Conservation (phyloP, 2,113 vertebrate genomes). For the Ceyx margarethae region DNA sequence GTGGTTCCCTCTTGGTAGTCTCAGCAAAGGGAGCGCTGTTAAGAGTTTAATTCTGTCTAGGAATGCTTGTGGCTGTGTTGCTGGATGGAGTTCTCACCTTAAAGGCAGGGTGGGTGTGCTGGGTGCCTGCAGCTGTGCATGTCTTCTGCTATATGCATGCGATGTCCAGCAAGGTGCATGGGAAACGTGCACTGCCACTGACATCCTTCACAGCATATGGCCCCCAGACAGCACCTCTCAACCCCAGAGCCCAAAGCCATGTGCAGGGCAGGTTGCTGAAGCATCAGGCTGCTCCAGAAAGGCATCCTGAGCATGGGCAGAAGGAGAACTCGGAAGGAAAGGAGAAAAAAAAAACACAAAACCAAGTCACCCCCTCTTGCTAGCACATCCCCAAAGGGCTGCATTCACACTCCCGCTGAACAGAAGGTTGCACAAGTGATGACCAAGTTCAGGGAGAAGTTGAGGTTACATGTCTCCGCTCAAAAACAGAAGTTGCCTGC, state of each 20-base stretch:
- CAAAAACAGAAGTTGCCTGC: conserved; percentile 7
- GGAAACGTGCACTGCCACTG: accelerated
- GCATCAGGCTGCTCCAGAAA: neutral
- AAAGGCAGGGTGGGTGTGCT: neutral
- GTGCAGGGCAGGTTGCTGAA: neutral
- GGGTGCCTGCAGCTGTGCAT: neutral
- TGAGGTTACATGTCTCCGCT: conserved; percentile 5
- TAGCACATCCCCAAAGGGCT: conserved; percentile 24
- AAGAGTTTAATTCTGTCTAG: neutral
- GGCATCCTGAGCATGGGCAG: neutral
- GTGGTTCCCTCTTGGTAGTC: neutral
- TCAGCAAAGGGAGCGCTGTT: neutral
- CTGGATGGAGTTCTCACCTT: neutral
- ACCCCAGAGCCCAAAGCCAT: neutral
- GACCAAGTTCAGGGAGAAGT: neutral
- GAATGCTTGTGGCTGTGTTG: neutral
- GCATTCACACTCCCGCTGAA: conserved; percentile 31
- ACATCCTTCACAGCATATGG: accelerated
- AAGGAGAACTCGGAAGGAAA: conserved; percentile 7
- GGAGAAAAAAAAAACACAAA: neutral
- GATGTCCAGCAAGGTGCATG: accelerated
- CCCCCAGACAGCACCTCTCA: neutral
- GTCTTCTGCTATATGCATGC: neutral
- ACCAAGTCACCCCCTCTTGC: neutral
- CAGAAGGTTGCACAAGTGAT: conserved; percentile 37